These are phyloP conservation scores for Rhea americana DNA, from an alignment of 2,113 vertebrate species.

Conservation along the genomic window DNA sequence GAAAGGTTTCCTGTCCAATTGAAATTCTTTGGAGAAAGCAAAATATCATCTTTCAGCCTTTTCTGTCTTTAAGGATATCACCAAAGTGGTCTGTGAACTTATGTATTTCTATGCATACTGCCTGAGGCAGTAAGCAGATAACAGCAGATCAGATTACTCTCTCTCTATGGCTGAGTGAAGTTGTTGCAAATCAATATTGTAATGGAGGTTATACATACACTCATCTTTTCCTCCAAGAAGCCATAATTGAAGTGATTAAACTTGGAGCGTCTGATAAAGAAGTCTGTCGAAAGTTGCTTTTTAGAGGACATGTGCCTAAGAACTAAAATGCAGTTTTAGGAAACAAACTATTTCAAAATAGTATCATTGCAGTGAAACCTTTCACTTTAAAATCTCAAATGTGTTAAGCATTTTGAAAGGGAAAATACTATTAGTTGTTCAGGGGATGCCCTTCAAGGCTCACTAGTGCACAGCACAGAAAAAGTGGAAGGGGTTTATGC, in stretches of 20 bases:
- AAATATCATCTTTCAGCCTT: slow-evolving; percentile 19
- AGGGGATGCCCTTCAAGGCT: not conserved
- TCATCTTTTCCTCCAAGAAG: slow-evolving; percentile 1
- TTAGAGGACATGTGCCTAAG: not conserved
- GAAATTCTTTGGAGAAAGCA: not conserved
- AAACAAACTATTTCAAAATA: not conserved
- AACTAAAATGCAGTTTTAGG: not conserved
- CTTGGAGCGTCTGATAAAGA: not conserved
- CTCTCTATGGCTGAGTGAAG: not conserved
- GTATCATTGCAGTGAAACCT: not conserved
- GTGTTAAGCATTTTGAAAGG: not conserved
- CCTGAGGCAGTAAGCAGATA: slow-evolving; percentile 7
- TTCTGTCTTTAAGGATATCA: slow-evolving; percentile 7
- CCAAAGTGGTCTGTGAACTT: not conserved
- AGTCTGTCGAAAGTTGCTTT: not conserved
- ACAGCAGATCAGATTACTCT: slow-evolving; percentile 20
- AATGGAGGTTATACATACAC: slow-evolving; percentile 1
- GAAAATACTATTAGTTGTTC: not conserved
- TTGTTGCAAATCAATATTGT: slow-evolving; percentile 1
- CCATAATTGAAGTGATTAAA: not conserved
- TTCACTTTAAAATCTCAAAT: not conserved
- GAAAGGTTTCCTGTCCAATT: not conserved
- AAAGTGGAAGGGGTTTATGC: not conserved
- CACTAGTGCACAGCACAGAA: not conserved
- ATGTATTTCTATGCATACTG: not conserved